Base-by-base conservation (phyloP, 2,113 vertebrate genomes). In the Gnathonemus echidnorhynchus region DNA sequence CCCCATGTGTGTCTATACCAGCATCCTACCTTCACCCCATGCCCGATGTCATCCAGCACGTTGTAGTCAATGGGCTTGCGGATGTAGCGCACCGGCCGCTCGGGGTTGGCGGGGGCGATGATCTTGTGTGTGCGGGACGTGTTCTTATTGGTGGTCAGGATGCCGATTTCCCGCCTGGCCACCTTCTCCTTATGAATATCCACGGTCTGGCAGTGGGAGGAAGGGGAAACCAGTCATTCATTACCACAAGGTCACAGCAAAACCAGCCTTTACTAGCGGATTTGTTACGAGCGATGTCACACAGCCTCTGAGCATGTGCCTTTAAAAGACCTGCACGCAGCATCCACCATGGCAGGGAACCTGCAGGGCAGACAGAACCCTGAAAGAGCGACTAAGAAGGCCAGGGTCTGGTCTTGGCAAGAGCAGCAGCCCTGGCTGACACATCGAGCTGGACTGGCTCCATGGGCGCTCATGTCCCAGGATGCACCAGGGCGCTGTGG, bases 151-250 rank as follows among this genome's bases (percentile, higher is more conserved):
- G 98, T 99, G 92, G 98, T 99, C 95, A 99, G 97, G 95, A 99
- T 99, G 95, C 98, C 98, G 92, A 99, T 99, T 95, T 99, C 98
- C 95, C 98, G 97, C 94, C 98, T 97, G 90, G 98, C 98, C 92
- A 99, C 98, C 95, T 99, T 99, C 94, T 99, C 98, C 96, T 99
- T 99, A 95, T 99, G 98, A 96, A 99, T 99, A 95, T 99, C 98
- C 97, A 99, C 98, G 35, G 98, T 99, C 98, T 99, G 93, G 4
- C 94, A 95, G 19, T 1, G 39, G 45, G 45, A 62, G 39, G 53
- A 3, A 21, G 53, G 19, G 15, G 5, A n/a, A 48, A 74, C 17
- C 3, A 17, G 9, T 24, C 24, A 50, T 3, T 17, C 53, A 21
- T 27, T 5, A 49, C 46, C 45, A 31, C 48, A 46, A 42, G 42